A percentile compares a stretch with the other conserved stretches of the same genome.
phyloP scores from a whole-genome alignment of 1,140 invertebrate species.

The Sinonovacula constricta region DNA sequence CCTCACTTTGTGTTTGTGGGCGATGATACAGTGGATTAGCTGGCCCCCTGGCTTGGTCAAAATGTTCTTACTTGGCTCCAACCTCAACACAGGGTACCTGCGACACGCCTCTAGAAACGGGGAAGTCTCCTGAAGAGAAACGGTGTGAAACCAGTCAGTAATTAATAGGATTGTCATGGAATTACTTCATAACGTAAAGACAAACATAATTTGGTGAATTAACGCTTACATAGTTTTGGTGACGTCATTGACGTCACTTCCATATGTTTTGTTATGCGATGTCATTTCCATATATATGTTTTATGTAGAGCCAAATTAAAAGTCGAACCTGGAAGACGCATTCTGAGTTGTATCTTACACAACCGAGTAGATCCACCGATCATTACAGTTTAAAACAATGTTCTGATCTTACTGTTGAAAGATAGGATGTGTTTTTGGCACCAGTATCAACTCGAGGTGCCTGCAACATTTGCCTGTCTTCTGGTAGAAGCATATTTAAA shows the following conservation, averaged over 20 bases:
- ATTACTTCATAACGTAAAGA: not conserved
- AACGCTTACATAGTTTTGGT: too few species aligned
- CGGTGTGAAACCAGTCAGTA: not conserved
- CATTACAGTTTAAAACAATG: too few species aligned
- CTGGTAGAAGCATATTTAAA: too few species aligned
- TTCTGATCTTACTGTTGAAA: too few species aligned
- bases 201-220: not conserved
- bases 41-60: slow-evolving; percentile 61
- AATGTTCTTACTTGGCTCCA: slow-evolving; percentile 17
- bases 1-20: slow-evolving; percentile 54
- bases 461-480: too few species aligned
- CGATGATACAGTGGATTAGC: slow-evolving; percentile 58
- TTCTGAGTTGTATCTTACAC: too few species aligned
- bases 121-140: not conserved
- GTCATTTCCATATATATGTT: too few species aligned
- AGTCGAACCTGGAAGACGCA: too few species aligned
- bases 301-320: too few species aligned
- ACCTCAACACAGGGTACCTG: not conserved
- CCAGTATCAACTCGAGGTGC: too few species aligned
- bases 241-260: not conserved
- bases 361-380: too few species aligned
- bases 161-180: not conserved
- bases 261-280: not conserved
- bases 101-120: not conserved
- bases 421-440: too few species aligned